Conservation (phyloP, 2,888 invertebrate species). For the Vanessa cardui region DNA sequence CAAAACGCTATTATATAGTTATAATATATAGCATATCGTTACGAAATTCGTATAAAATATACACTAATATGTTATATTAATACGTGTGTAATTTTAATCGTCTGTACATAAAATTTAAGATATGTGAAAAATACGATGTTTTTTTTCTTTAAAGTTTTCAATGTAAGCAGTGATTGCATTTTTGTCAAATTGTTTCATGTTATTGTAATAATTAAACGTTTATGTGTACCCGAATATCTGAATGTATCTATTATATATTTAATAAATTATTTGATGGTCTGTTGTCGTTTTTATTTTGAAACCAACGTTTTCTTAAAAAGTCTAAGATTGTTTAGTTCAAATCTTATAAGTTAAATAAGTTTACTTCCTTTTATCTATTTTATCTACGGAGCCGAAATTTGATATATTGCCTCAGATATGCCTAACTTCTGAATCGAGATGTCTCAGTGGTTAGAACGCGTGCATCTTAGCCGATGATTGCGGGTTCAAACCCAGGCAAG, state of each 20-base stretch:
- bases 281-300: not conserved
- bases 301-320: not conserved
- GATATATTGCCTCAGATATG: too few relatives aligned
- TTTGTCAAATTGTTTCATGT: slow-evolving; percentile 5
- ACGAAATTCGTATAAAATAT: slow-evolving; percentile 18
- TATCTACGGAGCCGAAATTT: too few relatives aligned
- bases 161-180: not conserved
- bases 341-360: too few relatives aligned
- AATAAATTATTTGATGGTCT: slow-evolving; percentile 7
- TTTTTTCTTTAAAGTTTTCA: slow-evolving; percentile 1
- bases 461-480: too few relatives aligned
- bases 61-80: slow-evolving; percentile 2
- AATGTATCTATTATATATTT: slow-evolving; percentile 7
- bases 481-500: too few relatives aligned
- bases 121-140: not conserved
- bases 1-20: slow-evolving; percentile 78
- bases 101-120: not conserved
- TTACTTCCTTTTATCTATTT: too few relatives aligned
- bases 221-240: slow-evolving; percentile 5
- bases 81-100: slow-evolving; percentile 1
- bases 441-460: too few relatives aligned
- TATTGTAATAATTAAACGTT: not conserved
- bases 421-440: too few relatives aligned
- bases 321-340: too few relatives aligned
- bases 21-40: slow-evolving; percentile 64